phyloP scores from a whole-genome alignment of 2,888 invertebrate species.

The Tricholauxania praeusta region DNA sequence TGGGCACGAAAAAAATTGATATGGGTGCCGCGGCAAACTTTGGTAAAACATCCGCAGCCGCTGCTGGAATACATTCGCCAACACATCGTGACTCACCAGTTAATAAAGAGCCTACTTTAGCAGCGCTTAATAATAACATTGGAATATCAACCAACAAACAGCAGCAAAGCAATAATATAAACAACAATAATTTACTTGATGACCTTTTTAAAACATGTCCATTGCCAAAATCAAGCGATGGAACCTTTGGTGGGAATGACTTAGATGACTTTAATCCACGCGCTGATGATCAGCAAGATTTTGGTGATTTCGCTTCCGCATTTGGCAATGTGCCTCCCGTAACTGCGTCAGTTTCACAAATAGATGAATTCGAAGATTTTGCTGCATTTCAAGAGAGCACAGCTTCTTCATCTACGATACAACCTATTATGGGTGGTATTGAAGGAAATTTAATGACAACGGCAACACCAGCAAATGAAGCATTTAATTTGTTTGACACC shows the following conservation, averaged over 20 bases:
- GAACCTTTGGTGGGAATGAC: conserved; percentile 68
- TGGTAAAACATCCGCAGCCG: conserved; percentile 68
- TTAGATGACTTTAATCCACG: conserved; percentile 67
- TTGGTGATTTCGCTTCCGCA: conserved; percentile 83
- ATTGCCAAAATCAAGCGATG: conserved; percentile 49
- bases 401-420: conserved; percentile 29
- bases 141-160: conserved; percentile 40
- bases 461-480: conserved; percentile 57
- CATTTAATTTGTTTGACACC: conserved; percentile 60
- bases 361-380: conserved; percentile 86
- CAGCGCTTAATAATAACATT: conserved; percentile 45
- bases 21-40: conserved; percentile 78
- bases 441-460: conserved; percentile 54
- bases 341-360: conserved; percentile 48
- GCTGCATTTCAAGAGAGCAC: conserved; percentile 73
- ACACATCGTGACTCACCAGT: conserved; percentile 67
- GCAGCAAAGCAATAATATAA: conserved; percentile 55
- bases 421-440: conserved; percentile 43
- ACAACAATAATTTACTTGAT: conserved; percentile 70
- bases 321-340: conserved; percentile 68
- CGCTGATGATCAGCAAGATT: conserved; percentile 72
- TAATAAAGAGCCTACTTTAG: conserved; percentile 42
- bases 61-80: conserved; percentile 66
- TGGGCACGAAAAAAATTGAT: conserved; percentile 72
- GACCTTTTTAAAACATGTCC: conserved; percentile 72